Evolutionary conservation across 2,113 vertebrate genomes (phyloP), one percentile per base, ranked within the genome.

Genomic region (Misgurnus anguillicaudatus): DNA sequence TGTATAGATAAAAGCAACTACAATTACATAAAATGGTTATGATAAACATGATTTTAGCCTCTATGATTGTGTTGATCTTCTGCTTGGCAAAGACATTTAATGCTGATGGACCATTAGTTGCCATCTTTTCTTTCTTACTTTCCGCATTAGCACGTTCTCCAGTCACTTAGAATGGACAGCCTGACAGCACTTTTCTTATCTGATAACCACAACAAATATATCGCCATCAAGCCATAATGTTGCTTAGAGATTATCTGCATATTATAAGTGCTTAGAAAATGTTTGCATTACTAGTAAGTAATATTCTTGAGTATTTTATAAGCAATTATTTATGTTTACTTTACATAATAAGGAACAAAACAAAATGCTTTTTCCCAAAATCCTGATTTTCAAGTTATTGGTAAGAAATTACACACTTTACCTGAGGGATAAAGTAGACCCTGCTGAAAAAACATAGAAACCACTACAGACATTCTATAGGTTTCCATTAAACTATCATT

Each of bases 41-140:
- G 2, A 31, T 31, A 31, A 31, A 31, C 24, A 31, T 31, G 24
- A 3, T 31, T 31, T 31, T 53, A 53, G 67, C 47, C 47, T 69
- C 9, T 14, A 6, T 24, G 2, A 36, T 69, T 69, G 47, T 69
- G 21, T 31, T 6, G 11, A 68, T 24, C 42, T 11, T 48, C 66
- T 48, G 47, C 47, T 68, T 68, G 45, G 45, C 45, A 48, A 21
- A 68, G 45, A 45, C 21, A 38, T 73, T 73, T 45, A 6, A 21
- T 73, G 19, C 21, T 58, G 19, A 42, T 60, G 13, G n/a, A n/a
- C 70, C 48, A 6, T 71, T 38, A 55, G 48, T 39, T 55, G 9
- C 5, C 38, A 55, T 51, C 21, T 7, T 65, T 19, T n/a, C 9
- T 24, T 48, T 67, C 39, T 21, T 47, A 13, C 31, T 55, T 71